Base-by-base conservation (phyloP, 1,140 invertebrate species). In the Drosophila ficusphila region DNA sequence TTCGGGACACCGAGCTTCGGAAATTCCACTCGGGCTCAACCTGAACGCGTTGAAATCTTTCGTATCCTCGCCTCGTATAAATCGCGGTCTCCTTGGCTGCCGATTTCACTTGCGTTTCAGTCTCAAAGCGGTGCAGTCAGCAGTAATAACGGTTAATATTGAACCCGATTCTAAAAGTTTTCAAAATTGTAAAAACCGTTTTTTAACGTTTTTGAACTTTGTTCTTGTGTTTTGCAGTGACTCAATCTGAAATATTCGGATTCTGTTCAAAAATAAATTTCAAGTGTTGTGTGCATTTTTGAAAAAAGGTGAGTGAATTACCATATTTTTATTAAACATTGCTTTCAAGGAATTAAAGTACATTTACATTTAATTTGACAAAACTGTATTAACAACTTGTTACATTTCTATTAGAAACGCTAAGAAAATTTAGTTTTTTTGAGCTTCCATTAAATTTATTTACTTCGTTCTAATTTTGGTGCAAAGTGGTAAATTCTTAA, bases 21-120 rank as follows among this genome's bases (percentile, higher is more conserved):
- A n/a, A 11, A 4, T 31, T 14, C 31, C 33, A 3, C 3, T 51
- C 52, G 60, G 61, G n/a, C 46, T 23, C 38, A 44, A 67, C 64
- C 64, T 68, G 64, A 52, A 68, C 61, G 54, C 76, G 72, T 81
- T 88, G 77, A 88, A 86, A 88, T 86, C 81, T 89, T 86, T 86
- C 41, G 82, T 82, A 86, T 86, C 69, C 62, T 82, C 76, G 82
- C 47, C 57, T 58, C 78, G 76, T 86, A 86, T 86, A 86, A 86
- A 86, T 88, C 70, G 73, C 47, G 69, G 57, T 61, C 74, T 67
- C 48, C 64, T 86, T 62, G 53, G 58, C 62, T 75, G 69, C 73
- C 64, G 83, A 75, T 82, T 86, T 67, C 82, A 86, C 82, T 89
- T 67, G 81, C 77, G 83, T 82, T 89, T 86, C 62, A 75, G 74